Evolutionary conservation across 2,888 invertebrate species (phyloP).

Genomic region (Thecophora atra): DNA sequence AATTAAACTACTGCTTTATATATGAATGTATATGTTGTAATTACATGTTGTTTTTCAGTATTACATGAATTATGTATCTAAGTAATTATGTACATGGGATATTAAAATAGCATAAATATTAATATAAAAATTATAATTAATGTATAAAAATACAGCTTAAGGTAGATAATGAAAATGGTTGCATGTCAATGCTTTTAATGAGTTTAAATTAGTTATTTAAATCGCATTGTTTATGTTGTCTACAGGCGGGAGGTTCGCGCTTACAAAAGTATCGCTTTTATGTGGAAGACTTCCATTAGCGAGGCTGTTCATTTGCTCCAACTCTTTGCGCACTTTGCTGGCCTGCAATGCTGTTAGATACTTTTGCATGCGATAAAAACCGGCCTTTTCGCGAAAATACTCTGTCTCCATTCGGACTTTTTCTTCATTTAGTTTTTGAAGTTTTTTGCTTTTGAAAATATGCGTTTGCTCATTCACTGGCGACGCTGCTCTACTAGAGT

Average conservation of each 20-base stretch:
- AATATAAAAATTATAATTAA: no score
- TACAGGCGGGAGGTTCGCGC: no score
- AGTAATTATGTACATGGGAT: no score
- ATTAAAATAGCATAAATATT: no score
- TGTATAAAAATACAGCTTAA: neutral
- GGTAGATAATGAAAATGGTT: neutral
- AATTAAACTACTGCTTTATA: no score
- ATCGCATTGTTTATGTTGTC: neutral
- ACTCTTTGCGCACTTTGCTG: slow-evolving; percentile 47
- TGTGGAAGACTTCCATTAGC: slow-evolving; percentile 3
- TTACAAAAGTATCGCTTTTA: neutral
- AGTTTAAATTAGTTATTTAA: neutral
- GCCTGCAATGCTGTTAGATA: slow-evolving; percentile 56
- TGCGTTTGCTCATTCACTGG: slow-evolving; percentile 21
- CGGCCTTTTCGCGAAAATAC: slow-evolving; percentile 57
- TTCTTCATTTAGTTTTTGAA: slow-evolving; percentile 49
- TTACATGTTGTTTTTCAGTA: no score
- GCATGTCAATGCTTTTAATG: slow-evolving; percentile 14
- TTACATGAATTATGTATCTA: no score
- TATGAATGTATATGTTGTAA: no score
- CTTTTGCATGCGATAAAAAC: slow-evolving; percentile 58
- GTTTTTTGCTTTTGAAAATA: slow-evolving; percentile 39
- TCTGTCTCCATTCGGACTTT: slow-evolving; percentile 54
- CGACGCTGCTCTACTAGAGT: slow-evolving; percentile 43
- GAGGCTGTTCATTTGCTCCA: slow-evolving; percentile 41